These are phyloP conservation scores for Toxotes jaculatrix DNA, from an alignment of 2,113 vertebrate genomes.

Conservation along the genomic window DNA sequence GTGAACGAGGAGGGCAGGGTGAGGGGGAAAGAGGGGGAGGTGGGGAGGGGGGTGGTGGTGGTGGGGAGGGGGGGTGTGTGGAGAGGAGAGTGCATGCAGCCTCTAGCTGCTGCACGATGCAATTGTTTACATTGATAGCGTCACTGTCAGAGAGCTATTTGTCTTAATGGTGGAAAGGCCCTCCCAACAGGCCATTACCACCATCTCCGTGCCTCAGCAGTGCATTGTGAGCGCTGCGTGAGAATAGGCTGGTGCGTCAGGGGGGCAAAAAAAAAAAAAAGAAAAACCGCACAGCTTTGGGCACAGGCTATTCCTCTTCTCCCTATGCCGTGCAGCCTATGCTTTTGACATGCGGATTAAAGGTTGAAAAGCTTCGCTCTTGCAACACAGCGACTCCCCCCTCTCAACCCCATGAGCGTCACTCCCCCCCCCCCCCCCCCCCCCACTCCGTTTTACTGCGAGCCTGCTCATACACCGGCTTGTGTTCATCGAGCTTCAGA, in stretches of 20 bases:
- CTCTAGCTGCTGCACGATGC: constrained; percentile 55
- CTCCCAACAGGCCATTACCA: constrained; percentile 69
- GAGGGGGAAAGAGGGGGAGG: constrained; percentile 8
- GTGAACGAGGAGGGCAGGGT: constrained; percentile 46
- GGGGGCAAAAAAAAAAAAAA: constrained; percentile 15
- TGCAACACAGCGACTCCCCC: constrained; percentile 56
- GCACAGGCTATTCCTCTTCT: constrained; percentile 64
- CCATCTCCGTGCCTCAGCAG: constrained; percentile 55
- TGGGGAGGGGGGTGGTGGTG: background rate
- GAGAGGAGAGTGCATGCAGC: constrained; percentile 14
- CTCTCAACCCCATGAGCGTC: background rate
- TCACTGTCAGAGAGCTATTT: constrained; percentile 75
- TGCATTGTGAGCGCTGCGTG: constrained; percentile 62
- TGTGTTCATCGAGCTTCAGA: constrained; percentile 49
- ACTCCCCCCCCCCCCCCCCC: background rate
- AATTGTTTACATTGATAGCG: constrained; percentile 76
- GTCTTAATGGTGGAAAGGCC: constrained; percentile 66
- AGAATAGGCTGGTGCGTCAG: constrained; percentile 62
- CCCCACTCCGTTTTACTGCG: constrained; percentile 34
- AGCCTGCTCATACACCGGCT: constrained; percentile 49
- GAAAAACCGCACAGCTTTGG: constrained; percentile 32
- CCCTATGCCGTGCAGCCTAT: constrained; percentile 73
- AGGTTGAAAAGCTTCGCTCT: constrained; percentile 78
- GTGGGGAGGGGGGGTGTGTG: background rate
- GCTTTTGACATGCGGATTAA: constrained; percentile 82